phyloP scores from a whole-genome alignment of 2,113 vertebrate genomes.

The Probosciger aterrimus region DNA sequence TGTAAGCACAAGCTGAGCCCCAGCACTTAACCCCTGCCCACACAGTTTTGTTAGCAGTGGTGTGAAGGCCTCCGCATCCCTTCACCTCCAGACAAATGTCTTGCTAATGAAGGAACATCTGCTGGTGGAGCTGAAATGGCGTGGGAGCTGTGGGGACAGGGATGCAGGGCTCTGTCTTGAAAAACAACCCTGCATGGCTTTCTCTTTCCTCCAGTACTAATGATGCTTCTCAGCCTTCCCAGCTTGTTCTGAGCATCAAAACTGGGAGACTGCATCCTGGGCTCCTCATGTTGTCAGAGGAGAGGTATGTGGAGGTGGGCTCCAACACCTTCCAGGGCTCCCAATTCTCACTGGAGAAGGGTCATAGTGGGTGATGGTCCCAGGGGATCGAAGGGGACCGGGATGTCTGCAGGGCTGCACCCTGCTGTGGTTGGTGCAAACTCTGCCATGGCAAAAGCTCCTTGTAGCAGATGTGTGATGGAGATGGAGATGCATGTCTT shows the following conservation, averaged over 20 bases:
- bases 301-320: not conserved
- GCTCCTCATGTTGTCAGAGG: not conserved
- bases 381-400: not conserved
- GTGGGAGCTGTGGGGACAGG: not conserved
- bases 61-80: accelerated
- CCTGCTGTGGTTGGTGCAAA: accelerated
- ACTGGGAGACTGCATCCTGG: not conserved
- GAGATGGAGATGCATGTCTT: not conserved
- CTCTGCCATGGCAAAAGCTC: not conserved
- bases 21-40: not conserved
- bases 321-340: not conserved
- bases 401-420: not conserved
- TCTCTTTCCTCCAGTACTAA: not conserved
- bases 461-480: not conserved
- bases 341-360: not conserved
- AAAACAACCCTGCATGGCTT: not conserved
- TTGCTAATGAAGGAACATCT: not conserved
- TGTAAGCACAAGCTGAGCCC: not conserved
- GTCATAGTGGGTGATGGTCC: accelerated
- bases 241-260: accelerated
- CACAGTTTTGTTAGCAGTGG: accelerated
- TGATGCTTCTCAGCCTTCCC: not conserved
- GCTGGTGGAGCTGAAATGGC: not conserved
- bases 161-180: not conserved
- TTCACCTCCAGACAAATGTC: not conserved